phyloP scores from a whole-genome alignment of 2,888 invertebrate species.

The Iselma pallidipennis region DNA sequence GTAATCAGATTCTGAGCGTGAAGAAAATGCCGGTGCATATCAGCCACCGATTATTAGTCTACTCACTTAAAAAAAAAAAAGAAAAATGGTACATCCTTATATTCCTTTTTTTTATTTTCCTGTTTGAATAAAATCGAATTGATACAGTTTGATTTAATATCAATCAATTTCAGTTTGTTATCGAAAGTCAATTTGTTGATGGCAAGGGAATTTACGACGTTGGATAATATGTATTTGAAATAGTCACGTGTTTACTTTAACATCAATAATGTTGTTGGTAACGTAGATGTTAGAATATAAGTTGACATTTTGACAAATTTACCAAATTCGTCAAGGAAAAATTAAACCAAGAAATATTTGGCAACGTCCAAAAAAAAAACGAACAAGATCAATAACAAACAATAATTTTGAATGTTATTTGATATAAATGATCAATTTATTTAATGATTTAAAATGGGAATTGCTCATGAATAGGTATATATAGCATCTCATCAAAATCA shows the following conservation, averaged over 20 bases:
- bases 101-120: neutral
- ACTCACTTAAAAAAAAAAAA: neutral
- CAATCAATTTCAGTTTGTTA: conserved; percentile 3
- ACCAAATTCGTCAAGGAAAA: neutral
- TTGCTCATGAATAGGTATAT: no score
- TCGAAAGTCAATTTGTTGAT: conserved; percentile 1
- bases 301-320: conserved; percentile 7
- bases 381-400: neutral
- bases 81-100: neutral
- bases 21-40: conserved; percentile 23
- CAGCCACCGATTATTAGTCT: conserved; percentile 21
- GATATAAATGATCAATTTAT: neutral
- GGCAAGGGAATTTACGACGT: neutral
- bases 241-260: conserved; percentile 1
- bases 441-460: no score
- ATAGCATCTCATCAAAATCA: no score
- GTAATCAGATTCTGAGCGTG: conserved; percentile 21
- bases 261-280: conserved; percentile 6
- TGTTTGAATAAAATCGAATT: neutral
- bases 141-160: neutral
- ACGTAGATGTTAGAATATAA: conserved; percentile 6
- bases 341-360: neutral
- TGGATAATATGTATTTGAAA: conserved; percentile 2
- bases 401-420: neutral
- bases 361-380: neutral